Percentiles rank a stretch among this genome's conserved stretches.
Evolutionary conservation across 2,113 vertebrate species (phyloP).

Genomic region (Camarhynchus parvulus): DNA sequence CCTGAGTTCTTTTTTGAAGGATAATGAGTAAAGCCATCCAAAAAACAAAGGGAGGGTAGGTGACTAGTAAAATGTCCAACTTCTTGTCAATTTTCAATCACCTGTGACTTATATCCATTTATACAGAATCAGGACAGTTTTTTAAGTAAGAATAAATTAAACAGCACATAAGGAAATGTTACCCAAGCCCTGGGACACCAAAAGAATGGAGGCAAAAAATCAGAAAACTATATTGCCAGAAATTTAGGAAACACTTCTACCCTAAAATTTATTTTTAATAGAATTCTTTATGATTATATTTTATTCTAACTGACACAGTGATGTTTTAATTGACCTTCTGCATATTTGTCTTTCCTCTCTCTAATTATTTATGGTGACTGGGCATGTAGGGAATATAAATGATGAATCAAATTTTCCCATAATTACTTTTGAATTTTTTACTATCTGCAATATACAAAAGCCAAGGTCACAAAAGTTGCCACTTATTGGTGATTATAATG

Average conservation of each 20-base stretch:
- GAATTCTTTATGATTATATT: background rate
- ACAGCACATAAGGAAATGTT: background rate
- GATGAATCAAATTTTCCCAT: background rate
- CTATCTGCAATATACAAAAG: background rate
- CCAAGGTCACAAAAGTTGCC: background rate
- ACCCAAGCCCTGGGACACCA: background rate
- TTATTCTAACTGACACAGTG: background rate
- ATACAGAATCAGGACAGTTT: background rate
- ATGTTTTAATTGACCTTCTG: background rate
- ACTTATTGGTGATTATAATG: background rate
- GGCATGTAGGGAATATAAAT: background rate
- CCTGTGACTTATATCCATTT: background rate
- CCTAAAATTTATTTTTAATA: background rate
- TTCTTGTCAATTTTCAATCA: background rate
- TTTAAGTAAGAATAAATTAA: background rate
- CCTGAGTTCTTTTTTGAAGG: background rate
- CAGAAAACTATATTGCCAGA: background rate
- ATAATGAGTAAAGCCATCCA: background rate
- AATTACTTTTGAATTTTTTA: background rate
- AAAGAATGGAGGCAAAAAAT: rapidly evolving
- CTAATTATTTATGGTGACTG: background rate
- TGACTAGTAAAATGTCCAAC: background rate
- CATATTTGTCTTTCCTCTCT: background rate
- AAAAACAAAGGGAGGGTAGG: background rate
- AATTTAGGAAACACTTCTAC: background rate